Evolutionary conservation across 2,888 invertebrate genomes (phyloP).

Genomic region (Aproaerema taeniolella): DNA sequence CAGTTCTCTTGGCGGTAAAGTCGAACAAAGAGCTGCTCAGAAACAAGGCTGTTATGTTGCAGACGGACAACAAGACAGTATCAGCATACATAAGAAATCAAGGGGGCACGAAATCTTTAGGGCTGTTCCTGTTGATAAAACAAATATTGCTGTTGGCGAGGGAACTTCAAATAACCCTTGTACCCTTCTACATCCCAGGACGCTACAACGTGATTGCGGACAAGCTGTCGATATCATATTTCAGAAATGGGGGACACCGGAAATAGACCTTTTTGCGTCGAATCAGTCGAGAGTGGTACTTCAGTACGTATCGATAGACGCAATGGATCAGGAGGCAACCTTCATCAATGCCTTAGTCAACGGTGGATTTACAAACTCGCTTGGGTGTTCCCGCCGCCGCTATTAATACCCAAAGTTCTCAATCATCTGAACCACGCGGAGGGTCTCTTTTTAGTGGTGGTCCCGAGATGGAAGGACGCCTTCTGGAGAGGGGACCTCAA

Average conservation of each 20-base stretch:
- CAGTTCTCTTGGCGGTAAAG: neutral
- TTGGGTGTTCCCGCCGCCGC: too few relatives aligned
- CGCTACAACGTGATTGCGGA: neutral
- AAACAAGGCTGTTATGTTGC: neutral
- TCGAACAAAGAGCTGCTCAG: neutral
- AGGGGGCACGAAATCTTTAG: neutral
- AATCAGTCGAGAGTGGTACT: neutral
- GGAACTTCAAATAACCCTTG: neutral
- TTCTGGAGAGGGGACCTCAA: too few relatives aligned
- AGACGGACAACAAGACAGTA: neutral
- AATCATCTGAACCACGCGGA: too few relatives aligned
- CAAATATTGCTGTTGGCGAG: neutral
- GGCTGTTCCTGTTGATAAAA: neutral
- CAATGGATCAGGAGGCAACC: too few relatives aligned
- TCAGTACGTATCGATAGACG: neutral
- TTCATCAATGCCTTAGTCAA: too few relatives aligned
- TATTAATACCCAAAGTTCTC: too few relatives aligned
- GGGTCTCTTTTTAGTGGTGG: too few relatives aligned
- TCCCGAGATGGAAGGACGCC: too few relatives aligned
- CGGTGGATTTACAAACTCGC: too few relatives aligned
- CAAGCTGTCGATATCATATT: neutral
- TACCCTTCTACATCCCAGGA: neutral
- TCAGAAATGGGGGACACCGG: neutral
- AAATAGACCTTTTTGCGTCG: neutral
- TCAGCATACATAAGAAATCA: neutral